Percentiles rank a stretch among this genome's conserved stretches.
Conservation (phyloP, 2,797 vertebrate genomes). For the Sphaeramia orbicularis region DNA sequence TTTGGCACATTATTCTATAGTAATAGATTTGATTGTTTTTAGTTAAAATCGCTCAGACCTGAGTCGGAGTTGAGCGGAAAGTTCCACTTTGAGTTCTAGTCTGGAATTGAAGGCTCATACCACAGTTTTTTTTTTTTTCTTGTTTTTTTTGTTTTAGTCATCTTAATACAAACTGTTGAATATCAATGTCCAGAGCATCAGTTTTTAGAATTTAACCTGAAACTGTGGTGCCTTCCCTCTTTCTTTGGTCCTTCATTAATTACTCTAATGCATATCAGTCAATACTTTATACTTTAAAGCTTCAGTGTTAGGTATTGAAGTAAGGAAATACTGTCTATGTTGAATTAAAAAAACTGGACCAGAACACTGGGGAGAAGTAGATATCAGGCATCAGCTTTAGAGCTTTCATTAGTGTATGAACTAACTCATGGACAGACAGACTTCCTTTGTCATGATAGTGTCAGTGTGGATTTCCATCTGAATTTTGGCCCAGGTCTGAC, state of each 20-base stretch:
- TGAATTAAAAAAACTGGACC: too few relatives aligned
- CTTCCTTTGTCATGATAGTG: too few relatives aligned
- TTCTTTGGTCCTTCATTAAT: too few relatives aligned
- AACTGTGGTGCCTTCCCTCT: background rate
- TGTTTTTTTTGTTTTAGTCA: background rate
- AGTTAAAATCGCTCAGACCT: conserved; percentile 18
- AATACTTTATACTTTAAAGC: too few relatives aligned
- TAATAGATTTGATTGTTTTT: background rate
- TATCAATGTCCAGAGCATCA: too few relatives aligned
- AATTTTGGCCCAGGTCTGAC: conserved; percentile 26
- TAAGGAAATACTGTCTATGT: too few relatives aligned
- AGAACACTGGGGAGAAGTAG: too few relatives aligned
- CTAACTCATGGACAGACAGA: background rate
- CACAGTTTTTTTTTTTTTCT: background rate
- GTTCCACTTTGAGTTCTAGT: background rate
- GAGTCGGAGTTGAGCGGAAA: conserved; percentile 25
- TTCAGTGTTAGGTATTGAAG: too few relatives aligned
- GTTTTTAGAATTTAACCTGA: too few relatives aligned
- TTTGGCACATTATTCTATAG: conserved; percentile 6
- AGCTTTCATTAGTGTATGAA: too few relatives aligned
- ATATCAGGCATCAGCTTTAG: too few relatives aligned
- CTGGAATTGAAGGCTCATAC: background rate
- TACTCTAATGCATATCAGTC: too few relatives aligned
- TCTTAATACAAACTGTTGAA: background rate
- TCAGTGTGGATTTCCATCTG: conserved; percentile 21